Conservation (phyloP, 2,113 vertebrate genomes). For the Theropithecus gelada region DNA sequence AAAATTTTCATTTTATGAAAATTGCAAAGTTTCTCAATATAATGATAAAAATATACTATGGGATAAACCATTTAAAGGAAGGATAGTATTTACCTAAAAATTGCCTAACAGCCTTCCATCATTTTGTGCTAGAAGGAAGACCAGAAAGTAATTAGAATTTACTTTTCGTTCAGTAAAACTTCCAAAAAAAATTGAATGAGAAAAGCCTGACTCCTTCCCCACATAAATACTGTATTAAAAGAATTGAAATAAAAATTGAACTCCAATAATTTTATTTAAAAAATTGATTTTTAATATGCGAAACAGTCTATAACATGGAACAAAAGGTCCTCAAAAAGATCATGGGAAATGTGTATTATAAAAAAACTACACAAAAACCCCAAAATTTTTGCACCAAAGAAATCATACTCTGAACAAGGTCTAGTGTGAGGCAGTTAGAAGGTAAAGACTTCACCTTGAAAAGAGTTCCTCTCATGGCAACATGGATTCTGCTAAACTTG, state of each 20-base stretch:
- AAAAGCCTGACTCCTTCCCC: neutral
- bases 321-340: neutral
- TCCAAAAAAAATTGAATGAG: neutral
- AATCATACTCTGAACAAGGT: neutral
- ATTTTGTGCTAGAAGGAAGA: neutral
- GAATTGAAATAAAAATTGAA: neutral
- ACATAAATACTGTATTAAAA: neutral
- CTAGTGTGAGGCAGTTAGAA: neutral
- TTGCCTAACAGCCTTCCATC: neutral
- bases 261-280: neutral
- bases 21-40: neutral
- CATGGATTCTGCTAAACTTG: neutral
- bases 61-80: neutral
- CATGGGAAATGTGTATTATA: neutral
- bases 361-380: neutral
- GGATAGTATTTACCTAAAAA: neutral
- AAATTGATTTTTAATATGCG: neutral
- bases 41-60: neutral
- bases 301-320: neutral
- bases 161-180: neutral
- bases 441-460: neutral
- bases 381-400: neutral
- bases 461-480: neutral
- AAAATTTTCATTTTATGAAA: neutral
- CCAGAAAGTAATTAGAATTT: neutral